Base-by-base conservation (phyloP, 2,797 vertebrate species). In the Anabacerthia variegaticeps region DNA sequence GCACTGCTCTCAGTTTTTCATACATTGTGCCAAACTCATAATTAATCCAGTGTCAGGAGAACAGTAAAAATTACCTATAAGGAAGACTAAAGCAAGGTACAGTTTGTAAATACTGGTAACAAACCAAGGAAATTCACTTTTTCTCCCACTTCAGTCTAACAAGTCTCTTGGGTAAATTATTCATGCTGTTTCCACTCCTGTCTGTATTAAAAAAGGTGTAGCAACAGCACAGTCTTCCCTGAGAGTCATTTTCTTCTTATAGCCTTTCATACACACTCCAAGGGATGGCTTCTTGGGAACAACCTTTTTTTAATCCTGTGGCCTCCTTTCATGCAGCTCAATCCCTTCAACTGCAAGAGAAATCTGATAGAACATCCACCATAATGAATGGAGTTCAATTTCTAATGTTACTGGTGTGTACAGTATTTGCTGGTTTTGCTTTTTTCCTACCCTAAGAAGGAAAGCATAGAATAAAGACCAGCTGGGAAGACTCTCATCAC, bases 1-100 rank as follows among this genome's bases (percentile, higher is more conserved):
- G n/a, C 52, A 23, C 34, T 81, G 51, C 52, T 74, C n/a, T 91
- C 61, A 88, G 34, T 77, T 92, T 94, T 83, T 92, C 82, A 86
- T 73, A 77, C 66, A 62, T 34, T 1, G 2, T 92, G 69, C 37
- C 73, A 77, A 92, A 80, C 65, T 84, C 72, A 26, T 85, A 83
- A 89, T 85, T 91, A 95, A 89, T 92, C 74, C 5, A 9, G 10
- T 72, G 52, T 78, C 75, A 88, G 56, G 39, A 92, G 10, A 94
- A 46, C 65, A 54, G 48, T 85, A 56, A 91, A 76, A 92, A 76
- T 77, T 91, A 71, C 23, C 63, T 75, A 65, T 37, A 82, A 65
- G 65, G 52, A 73, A 88, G 43, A 87, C 48, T 78, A 91, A 83
- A 77, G 43, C 23, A 84, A 68, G 48, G 51, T 68, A 54, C 27